Conservation (phyloP, 2,113 vertebrate genomes). For the Callopanchax toddi region DNA sequence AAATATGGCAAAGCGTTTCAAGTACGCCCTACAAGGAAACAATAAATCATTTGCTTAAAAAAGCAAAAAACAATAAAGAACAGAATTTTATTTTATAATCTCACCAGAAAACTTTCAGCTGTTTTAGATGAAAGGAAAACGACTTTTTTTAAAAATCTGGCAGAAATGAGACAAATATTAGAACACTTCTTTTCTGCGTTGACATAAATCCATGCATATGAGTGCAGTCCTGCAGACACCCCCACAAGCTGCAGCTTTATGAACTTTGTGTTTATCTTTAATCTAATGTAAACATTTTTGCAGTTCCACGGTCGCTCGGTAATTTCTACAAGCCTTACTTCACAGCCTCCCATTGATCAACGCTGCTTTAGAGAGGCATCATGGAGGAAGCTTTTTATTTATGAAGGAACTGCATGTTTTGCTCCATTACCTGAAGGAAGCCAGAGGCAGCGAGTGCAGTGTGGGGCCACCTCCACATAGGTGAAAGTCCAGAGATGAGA, state of each 20-base stretch:
- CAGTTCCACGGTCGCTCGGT: not conserved
- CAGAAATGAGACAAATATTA: slow-evolving; percentile 1
- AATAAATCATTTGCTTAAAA: slow-evolving; percentile 43
- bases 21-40: slow-evolving; percentile 39
- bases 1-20: slow-evolving; percentile 37
- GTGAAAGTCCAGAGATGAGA: slow-evolving; percentile 54
- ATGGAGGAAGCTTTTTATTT: slow-evolving; percentile 41
- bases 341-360: slow-evolving; percentile 20
- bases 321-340: not conserved
- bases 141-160: not conserved
- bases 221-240: too few species aligned
- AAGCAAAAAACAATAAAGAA: slow-evolving; percentile 19
- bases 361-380: slow-evolving; percentile 1
- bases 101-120: not conserved
- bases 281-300: slow-evolving; percentile 9
- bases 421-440: slow-evolving; percentile 27
- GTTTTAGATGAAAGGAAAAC: not conserved
- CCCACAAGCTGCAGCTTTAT: not conserved
- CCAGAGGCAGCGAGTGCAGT: slow-evolving; percentile 20
- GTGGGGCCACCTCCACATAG: slow-evolving; percentile 17
- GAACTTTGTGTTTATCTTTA: not conserved
- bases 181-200: not conserved
- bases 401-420: slow-evolving; percentile 38
- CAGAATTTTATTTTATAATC: not conserved
- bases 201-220: too few species aligned